phyloP scores from a whole-genome alignment of 2,888 invertebrate species.

The Tupiocoris notatus region DNA sequence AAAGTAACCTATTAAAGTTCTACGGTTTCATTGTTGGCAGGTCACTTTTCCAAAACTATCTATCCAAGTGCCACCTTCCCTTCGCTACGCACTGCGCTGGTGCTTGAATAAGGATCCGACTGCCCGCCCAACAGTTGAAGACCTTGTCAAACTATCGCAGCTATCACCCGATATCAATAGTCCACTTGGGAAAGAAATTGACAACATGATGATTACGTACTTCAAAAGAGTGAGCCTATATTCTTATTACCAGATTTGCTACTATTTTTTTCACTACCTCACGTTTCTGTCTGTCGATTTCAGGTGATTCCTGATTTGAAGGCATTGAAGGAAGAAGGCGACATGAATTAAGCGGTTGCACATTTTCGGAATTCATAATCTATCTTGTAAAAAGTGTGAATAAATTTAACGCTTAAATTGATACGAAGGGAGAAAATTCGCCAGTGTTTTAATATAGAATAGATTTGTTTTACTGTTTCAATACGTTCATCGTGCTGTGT shows the following conservation, averaged over 20 bases:
- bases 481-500: no score
- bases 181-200: slow-evolving; percentile 40
- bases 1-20: no score
- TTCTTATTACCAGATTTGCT: no score
- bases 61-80: slow-evolving; percentile 62
- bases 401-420: no score
- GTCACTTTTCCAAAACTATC: slow-evolving; percentile 62
- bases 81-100: slow-evolving; percentile 60
- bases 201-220: slow-evolving; percentile 30
- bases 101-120: slow-evolving; percentile 74
- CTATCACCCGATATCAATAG: slow-evolving; percentile 42
- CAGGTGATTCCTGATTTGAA: slow-evolving; percentile 18
- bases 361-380: no score
- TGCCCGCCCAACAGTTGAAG: slow-evolving; percentile 69
- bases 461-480: no score
- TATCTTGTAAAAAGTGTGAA: no score
- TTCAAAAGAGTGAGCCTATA: slow-evolving; percentile 21
- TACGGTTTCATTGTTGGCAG: slow-evolving; percentile 72
- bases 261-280: neutral
- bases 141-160: slow-evolving; percentile 64
- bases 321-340: slow-evolving; percentile 9
- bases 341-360: neutral
- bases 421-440: no score
- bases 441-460: no score
- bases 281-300: no score